A percentile compares a stretch with the other conserved stretches of the same genome.
These are phyloP conservation scores for Greenwoodochromis staneri DNA, from an alignment of 2,113 vertebrate genomes.

Conservation along the genomic window DNA sequence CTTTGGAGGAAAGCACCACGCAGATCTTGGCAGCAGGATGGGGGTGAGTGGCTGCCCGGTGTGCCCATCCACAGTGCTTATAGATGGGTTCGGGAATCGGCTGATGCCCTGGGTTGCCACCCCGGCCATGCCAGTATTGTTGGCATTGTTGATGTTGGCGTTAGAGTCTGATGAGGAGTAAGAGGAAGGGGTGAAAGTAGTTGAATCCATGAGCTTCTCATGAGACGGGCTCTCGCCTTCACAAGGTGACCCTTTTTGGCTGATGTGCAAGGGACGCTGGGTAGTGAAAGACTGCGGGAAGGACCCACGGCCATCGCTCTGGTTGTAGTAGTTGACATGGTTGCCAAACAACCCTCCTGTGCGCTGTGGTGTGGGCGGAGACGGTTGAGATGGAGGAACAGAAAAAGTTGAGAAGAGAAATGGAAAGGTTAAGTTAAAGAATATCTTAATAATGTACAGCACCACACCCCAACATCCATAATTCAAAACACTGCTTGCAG, in stretches of 20 bases:
- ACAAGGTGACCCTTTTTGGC: constrained; percentile 85
- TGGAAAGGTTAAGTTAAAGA: neutral
- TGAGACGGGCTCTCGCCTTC: constrained; percentile 89
- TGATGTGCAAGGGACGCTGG: constrained; percentile 94
- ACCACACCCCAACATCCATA: neutral
- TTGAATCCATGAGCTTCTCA: constrained; percentile 94
- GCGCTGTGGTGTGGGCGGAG: constrained; percentile 67
- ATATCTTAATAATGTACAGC: neutral
- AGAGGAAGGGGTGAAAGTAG: constrained; percentile 95
- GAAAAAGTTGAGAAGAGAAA: neutral
- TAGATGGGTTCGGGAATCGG: constrained; percentile 78
- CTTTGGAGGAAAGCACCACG: constrained; percentile 88
- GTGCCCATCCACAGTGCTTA: constrained; percentile 86
- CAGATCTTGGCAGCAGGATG: constrained; percentile 76
- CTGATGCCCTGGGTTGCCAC: constrained; percentile 39
- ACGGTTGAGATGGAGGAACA: neutral
- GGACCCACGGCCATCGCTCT: constrained; percentile 81
- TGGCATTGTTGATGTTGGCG: constrained; percentile 98
- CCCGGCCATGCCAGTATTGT: constrained; percentile 85
- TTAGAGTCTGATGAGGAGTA: constrained; percentile 96
- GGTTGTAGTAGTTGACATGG: constrained; percentile 94
- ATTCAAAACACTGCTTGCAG: neutral
- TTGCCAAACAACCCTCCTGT: constrained; percentile 94
- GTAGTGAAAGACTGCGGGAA: constrained; percentile 97
- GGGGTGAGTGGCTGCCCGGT: constrained; percentile 79